Conservation (phyloP, 2,113 vertebrate genomes). For the Thunnus maccoyii region DNA sequence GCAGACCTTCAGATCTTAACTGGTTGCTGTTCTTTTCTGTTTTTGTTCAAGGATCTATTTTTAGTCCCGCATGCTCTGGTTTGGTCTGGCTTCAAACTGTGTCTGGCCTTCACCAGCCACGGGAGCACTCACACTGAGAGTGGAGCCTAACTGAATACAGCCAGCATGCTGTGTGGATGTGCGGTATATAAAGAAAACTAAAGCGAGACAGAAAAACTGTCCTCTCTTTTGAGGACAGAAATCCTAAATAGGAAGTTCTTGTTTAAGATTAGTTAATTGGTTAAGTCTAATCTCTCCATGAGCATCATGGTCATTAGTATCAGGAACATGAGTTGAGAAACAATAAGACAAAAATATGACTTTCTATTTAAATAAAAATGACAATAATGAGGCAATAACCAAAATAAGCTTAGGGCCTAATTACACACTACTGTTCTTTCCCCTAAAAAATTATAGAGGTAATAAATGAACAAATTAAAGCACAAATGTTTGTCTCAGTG, state of each 20-base stretch:
- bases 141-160: background rate
- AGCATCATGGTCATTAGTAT: no score
- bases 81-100: conserved; percentile 53
- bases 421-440: background rate
- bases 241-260: no score
- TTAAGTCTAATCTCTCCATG: no score
- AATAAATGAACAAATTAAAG: background rate
- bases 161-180: background rate
- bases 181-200: background rate
- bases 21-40: conserved; percentile 35
- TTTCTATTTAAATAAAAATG: no score
- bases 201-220: background rate
- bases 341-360: no score
- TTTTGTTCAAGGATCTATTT: conserved; percentile 58
- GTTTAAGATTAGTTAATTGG: no score
- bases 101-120: conserved; percentile 48
- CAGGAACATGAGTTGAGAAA: no score
- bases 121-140: conserved; percentile 13
- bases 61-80: conserved; percentile 52
- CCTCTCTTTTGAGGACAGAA: background rate
- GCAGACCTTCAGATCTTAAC: conserved; percentile 43
- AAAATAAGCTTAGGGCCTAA: background rate
- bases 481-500: background rate
- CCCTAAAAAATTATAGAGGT: background rate
- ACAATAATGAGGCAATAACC: background rate